Base-by-base conservation (phyloP, 2,797 vertebrate species). In the Fringilla coelebs region DNA sequence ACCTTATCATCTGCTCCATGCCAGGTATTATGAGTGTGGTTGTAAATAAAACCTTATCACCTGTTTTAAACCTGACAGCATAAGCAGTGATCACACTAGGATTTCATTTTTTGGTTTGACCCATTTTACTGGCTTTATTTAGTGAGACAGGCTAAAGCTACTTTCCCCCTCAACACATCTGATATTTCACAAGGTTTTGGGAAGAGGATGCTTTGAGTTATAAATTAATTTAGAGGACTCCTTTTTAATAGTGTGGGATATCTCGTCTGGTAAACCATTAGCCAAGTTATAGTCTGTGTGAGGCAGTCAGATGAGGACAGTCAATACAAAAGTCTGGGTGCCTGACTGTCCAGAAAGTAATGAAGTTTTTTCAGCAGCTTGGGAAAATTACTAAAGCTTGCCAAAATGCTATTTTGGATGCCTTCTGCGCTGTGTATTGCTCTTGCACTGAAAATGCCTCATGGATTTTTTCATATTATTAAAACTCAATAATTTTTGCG, bases 11-110 rank as follows among this genome's bases (percentile, higher is more conserved):
- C 51, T 89, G 38, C 41, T 94, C 77, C 83, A 68, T 7, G 49
- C 77, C 67, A 96, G 83, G 74, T 88, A 88, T 55, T 87, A 79
- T 31, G 63, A 91, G 36, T 36, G 17, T 51, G 54, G 83, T 41
- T 94, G 94, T 95, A 96, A 94, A 93, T 79, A 94, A 96, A 94
- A 68, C 49, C 52, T 94, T 94, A 94, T 90, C 80, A 86, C 74
- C 41, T 76, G 63, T 66, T 82, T 88, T 61, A 82, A 84, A 93
- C 48, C 70, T 8, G 20, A 74, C 57, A 82, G 57, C 76, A n/a
- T 34, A 60, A 76, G 67, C 80, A 66, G 52, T 58, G 74, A 49
- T 88, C 4, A 1, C 67, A 61, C 18, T 40, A 43, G 48, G 52
- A 65, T 84, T 88, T 94, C 25, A 36, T 55, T 70, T 75, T 71